These are phyloP conservation scores for Oncorhynchus tshawytscha DNA, from an alignment of 2,113 vertebrate genomes.

Conservation along the genomic window DNA sequence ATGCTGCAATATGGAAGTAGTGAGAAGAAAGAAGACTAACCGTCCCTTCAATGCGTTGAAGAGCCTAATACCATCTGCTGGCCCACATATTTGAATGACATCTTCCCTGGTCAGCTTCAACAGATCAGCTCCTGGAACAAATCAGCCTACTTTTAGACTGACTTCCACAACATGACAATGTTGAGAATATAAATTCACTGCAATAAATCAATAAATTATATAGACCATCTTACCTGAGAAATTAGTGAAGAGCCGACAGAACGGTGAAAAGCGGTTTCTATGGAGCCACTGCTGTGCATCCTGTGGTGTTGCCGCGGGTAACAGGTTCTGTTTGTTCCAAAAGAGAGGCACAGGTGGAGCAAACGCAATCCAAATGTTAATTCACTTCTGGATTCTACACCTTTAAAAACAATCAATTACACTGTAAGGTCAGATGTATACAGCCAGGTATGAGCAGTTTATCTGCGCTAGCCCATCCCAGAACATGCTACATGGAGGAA, in stretches of 20 bases:
- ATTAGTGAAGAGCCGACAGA: constrained; percentile 91
- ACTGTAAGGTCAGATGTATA: not conserved
- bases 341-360: constrained; percentile 5
- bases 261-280: constrained; percentile 93
- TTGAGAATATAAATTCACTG: not conserved
- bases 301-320: constrained; percentile 90
- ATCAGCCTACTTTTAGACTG: not conserved
- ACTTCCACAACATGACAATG: not conserved
- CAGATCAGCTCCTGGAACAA: constrained; percentile 83
- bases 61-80: constrained; percentile 93
- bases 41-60: constrained; percentile 94
- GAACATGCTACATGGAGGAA: not conserved
- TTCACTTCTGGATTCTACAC: not conserved
- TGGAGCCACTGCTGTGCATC: constrained; percentile 97
- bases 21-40: constrained; percentile 60
- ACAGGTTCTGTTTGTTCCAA: constrained; percentile 81
- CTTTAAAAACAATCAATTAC: not conserved
- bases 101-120: constrained; percentile 95
- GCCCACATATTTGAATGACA: constrained; percentile 98
- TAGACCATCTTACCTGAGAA: constrained; percentile 84
- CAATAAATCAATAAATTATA: not conserved
- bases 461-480: not conserved
- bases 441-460: not conserved
- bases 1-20: not conserved
- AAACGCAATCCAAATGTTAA: not conserved